Conservation (phyloP, 2,797 vertebrate species). For the Streptopelia turtur region DNA sequence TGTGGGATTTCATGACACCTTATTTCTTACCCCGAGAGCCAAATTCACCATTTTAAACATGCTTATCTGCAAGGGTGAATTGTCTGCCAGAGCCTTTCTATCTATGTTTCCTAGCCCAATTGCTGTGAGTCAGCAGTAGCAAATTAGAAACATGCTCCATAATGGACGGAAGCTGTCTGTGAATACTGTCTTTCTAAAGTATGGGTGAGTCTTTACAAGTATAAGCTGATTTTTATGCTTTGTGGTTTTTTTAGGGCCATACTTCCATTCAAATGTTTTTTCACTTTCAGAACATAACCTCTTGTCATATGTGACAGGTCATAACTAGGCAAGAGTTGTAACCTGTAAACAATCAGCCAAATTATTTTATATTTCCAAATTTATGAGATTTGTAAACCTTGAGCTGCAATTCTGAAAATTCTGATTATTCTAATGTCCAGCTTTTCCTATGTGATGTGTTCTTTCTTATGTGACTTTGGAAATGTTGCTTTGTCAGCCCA, state of each 20-base stretch:
- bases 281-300: constrained; percentile 5
- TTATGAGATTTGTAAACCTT: background rate
- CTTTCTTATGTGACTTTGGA: background rate
- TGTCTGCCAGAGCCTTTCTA: background rate
- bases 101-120: constrained; percentile 5
- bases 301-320: background rate
- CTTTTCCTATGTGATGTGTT: background rate
- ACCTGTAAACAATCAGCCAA: constrained; percentile 23
- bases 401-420: background rate
- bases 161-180: background rate
- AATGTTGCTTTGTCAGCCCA: background rate
- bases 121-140: constrained; percentile 51
- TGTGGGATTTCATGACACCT: background rate
- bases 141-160: background rate
- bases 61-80: background rate
- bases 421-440: background rate
- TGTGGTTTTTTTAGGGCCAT: background rate
- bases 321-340: background rate
- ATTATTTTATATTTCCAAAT: background rate
- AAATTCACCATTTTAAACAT: constrained; percentile 5
- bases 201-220: background rate
- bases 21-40: constrained; percentile 9
- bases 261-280: constrained; percentile 13
- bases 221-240: constrained; percentile 33
- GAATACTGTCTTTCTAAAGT: constrained; percentile 8